These are phyloP conservation scores for Opisthograptis luteolata DNA, from an alignment of 2,888 invertebrate genomes.

Conservation along the genomic window DNA sequence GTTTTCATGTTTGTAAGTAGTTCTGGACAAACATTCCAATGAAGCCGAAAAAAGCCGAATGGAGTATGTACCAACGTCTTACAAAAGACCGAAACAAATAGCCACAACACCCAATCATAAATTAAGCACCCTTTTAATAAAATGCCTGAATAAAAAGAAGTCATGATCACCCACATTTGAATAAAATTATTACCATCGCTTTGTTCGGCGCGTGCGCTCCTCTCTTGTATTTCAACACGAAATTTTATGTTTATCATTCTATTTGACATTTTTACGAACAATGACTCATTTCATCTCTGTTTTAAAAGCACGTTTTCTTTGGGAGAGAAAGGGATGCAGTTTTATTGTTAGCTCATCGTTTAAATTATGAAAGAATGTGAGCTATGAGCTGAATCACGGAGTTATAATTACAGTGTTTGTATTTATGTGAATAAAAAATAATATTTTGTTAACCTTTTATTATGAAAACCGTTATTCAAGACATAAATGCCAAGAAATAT, in stretches of 20 bases:
- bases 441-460: neutral
- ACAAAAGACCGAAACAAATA: constrained; percentile 43
- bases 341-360: constrained; percentile 63
- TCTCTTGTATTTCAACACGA: constrained; percentile 71
- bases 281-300: constrained; percentile 61
- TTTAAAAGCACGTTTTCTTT: constrained; percentile 44
- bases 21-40: constrained; percentile 29
- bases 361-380: constrained; percentile 62
- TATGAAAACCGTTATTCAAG: neutral
- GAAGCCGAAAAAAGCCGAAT: constrained; percentile 26
- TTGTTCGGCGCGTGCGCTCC: constrained; percentile 66
- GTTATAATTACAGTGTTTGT: constrained; percentile 61
- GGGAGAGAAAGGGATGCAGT: constrained; percentile 60
- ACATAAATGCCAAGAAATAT: neutral
- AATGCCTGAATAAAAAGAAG: constrained; percentile 52
- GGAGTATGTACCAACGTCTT: constrained; percentile 3
- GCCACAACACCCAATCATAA: constrained; percentile 52
- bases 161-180: constrained; percentile 62
- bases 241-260: constrained; percentile 82
- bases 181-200: constrained; percentile 69
- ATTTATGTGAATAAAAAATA: constrained; percentile 43
- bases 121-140: constrained; percentile 55
- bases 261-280: constrained; percentile 82
- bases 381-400: constrained; percentile 75
- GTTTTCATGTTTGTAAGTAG: too few relatives aligned